Evolutionary conservation across 2,888 invertebrate species (phyloP).

Genomic region (Drosophila diplacantha): DNA sequence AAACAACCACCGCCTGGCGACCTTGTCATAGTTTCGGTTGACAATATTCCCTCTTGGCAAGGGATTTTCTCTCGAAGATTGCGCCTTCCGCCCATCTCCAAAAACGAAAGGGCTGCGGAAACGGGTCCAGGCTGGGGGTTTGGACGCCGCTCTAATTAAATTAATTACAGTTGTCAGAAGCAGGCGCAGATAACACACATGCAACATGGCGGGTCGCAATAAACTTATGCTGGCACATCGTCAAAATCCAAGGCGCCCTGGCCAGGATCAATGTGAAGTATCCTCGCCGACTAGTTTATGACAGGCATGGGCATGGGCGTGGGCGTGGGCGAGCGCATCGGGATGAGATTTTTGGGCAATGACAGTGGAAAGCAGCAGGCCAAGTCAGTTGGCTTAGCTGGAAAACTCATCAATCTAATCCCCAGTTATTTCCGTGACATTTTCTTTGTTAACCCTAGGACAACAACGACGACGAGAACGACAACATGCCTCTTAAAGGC

Average conservation of each 20-base stretch:
- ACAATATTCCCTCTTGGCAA: constrained; percentile 39
- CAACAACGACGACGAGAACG: constrained; percentile 37
- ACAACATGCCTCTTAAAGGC: constrained; percentile 49
- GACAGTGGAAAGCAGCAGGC: constrained; percentile 15
- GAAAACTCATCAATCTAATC: constrained; percentile 69
- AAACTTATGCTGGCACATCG: constrained; percentile 60
- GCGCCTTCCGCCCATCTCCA: constrained; percentile 6
- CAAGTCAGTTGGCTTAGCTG: constrained; percentile 53
- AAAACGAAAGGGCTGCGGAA: not conserved
- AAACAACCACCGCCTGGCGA: constrained; percentile 7
- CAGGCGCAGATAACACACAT: constrained; percentile 53
- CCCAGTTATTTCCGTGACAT: constrained; percentile 69
- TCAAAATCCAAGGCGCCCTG: constrained; percentile 40
- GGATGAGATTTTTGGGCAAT: constrained; percentile 16
- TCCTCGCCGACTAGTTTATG: constrained; percentile 51
- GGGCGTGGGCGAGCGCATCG: constrained; percentile 9
- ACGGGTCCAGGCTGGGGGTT: not conserved
- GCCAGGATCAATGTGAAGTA: constrained; percentile 25
- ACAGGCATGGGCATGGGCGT: constrained; percentile 25
- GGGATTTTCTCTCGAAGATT: constrained; percentile 48
- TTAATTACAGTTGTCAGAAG: constrained; percentile 61
- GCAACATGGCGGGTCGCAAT: constrained; percentile 48
- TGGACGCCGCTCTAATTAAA: constrained; percentile 50
- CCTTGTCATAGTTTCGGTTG: constrained; percentile 44
- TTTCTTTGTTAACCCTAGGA: constrained; percentile 58